phyloP scores from a whole-genome alignment of 64 coral and sea anemone genomes.

The Exaiptasia diaphana region DNA sequence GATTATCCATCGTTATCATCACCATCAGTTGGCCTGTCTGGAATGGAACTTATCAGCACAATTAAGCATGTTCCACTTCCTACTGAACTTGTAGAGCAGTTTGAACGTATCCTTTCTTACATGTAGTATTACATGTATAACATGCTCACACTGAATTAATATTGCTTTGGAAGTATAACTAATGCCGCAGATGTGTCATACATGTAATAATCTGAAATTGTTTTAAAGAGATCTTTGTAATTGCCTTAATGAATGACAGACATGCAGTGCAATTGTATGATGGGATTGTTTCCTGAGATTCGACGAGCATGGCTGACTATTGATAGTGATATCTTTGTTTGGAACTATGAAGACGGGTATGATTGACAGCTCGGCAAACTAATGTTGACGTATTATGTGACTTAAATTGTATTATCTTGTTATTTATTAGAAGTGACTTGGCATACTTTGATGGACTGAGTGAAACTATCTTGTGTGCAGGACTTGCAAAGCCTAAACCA shows the following conservation, averaged over 20 bases:
- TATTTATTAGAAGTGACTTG: constrained; percentile 77
- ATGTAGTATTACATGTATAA: too few species aligned
- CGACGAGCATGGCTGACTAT: constrained; percentile 92
- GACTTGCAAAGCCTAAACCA: constrained; percentile 79
- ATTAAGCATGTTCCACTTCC: constrained; percentile 89
- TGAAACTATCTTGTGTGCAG: constrained; percentile 94
- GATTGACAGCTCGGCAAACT: neutral
- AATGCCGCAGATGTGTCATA: too few species aligned
- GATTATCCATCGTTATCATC: constrained; percentile 86
- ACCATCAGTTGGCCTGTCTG: constrained; percentile 79
- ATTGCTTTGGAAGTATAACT: too few species aligned
- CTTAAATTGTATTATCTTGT: neutral
- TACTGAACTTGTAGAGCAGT: constrained; percentile 87
- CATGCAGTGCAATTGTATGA: constrained; percentile 99
- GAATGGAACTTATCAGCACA: constrained; percentile 76
- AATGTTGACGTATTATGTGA: too few species aligned
- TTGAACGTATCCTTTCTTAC: constrained; percentile 89
- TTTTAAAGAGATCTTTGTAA: too few species aligned
- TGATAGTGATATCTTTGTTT: constrained; percentile 99
- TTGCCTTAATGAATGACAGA: constrained; percentile 5
- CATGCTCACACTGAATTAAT: too few species aligned
- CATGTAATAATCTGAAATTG: too few species aligned
- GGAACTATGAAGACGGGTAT: constrained; percentile 99
- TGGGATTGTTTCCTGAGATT: constrained; percentile 96
- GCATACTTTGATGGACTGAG: constrained; percentile 98